Conservation (phyloP, 2,888 invertebrate genomes). For the Mythimna pallens region DNA sequence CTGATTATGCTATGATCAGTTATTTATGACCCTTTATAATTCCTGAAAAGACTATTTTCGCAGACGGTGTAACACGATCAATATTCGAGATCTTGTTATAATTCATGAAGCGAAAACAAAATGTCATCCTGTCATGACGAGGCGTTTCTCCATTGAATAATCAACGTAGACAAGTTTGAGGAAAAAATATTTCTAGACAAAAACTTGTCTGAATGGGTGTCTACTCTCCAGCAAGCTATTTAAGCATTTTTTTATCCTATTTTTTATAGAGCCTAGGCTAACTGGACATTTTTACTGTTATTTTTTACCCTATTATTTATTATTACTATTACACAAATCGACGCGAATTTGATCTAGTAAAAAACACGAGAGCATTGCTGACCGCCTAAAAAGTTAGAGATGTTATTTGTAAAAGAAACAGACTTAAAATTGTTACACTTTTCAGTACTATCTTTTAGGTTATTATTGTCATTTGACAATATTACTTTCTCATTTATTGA, state of each 20-base stretch:
- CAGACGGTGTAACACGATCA: not conserved
- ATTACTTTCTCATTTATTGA: too few species aligned
- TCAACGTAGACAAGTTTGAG: not conserved
- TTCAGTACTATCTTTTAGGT: too few species aligned
- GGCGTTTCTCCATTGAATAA: conserved; percentile 24
- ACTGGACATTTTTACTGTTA: conserved; percentile 6
- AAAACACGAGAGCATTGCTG: not conserved
- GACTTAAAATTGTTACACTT: too few species aligned
- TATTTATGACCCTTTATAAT: not conserved
- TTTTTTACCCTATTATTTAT: not conserved
- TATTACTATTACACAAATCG: not conserved
- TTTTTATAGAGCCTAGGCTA: conserved; percentile 10
- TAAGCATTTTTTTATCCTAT: not conserved
- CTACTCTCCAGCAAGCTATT: conserved; percentile 21
- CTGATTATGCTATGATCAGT: too few species aligned
- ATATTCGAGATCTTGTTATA: not conserved
- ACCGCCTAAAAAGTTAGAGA: not conserved
- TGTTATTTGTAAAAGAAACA: not conserved
- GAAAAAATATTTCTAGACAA: conserved; percentile 10
- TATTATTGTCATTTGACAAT: too few species aligned
- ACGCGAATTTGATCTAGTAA: not conserved
- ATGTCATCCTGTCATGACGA: conserved; percentile 10
- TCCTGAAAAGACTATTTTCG: not conserved
- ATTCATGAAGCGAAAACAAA: conserved; percentile 9
- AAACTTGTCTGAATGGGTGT: conserved; percentile 32